Base-by-base conservation (phyloP, 1,140 invertebrate genomes). In the Himalopsyche phryganea region DNA sequence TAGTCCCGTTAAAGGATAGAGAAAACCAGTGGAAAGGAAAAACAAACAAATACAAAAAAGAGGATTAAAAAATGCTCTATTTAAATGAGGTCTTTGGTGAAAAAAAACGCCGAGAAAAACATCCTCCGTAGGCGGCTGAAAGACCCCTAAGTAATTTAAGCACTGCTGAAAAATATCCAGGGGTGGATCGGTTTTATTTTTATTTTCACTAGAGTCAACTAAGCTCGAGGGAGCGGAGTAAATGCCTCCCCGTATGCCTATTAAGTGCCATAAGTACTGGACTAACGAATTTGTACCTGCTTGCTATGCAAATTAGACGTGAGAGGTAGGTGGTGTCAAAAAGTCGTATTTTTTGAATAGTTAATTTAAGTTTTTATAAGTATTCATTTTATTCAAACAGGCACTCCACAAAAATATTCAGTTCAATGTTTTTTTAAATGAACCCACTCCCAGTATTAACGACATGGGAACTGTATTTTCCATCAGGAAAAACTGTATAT, bases 111-210 rank as follows among this genome's bases (percentile, higher is more conserved):
- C 42, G 19, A 40, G 45, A 54, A 42, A 54, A 54, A 45, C 51
- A 54, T 40, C 51, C 50, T 40, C 45, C 28, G 15, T 32, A 19
- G 28, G 45, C 53, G 44, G 52, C 36, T 46, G 38, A 56, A 56
- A 45, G 45, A 45, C 35, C 53, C 48, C 53, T 48, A 35, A 35
- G 53, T 56, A 56, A 56, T 56, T 56, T 56, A 56, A 49, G 48
- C 32, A n/a, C 15, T 48, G 13, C 42, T 6, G 28, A 32, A 47
- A 56, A 56, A 56, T 48, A 56, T 9, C n/a, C 23, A 5, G 3
- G 23, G 23, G 23, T 28, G 9, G 23, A 28, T 28, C 11, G 17
- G n/a, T 56, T 56, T 56, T 56, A 48, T 48, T 20, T 20, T 35
- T 20, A 40, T 54, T 42, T 52, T 17, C 20, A 20, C 6, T 28